These are phyloP conservation scores for Phalacrocorax aristotelis DNA, from an alignment of 2,113 vertebrate species.

Conservation along the genomic window DNA sequence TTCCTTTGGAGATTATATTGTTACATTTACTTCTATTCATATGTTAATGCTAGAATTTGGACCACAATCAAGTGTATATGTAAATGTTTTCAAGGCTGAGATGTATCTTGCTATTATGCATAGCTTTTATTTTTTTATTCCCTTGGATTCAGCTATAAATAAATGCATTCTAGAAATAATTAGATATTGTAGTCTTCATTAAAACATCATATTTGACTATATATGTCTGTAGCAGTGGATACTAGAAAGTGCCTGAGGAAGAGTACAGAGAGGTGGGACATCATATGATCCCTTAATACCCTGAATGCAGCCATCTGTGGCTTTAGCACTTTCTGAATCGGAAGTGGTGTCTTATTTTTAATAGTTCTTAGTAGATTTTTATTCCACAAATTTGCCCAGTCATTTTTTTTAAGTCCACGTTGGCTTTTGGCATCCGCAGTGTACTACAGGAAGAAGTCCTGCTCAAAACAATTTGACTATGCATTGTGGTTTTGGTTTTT, in stretches of 20 bases:
- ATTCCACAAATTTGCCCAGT: background rate
- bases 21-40: background rate
- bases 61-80: background rate
- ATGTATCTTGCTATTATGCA: background rate
- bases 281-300: background rate
- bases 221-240: background rate
- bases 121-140: background rate
- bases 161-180: background rate
- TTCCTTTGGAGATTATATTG: background rate
- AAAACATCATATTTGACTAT: background rate
- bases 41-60: background rate
- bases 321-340: background rate
- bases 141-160: background rate
- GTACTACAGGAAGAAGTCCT: background rate
- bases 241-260: background rate
- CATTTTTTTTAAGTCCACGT: background rate
- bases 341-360: background rate
- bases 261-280: background rate
- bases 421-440: background rate
- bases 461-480: background rate
- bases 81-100: background rate
- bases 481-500: background rate
- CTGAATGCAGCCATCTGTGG: background rate
- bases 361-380: background rate
- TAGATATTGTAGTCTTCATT: background rate